Evolutionary conservation across 2,113 vertebrate species (phyloP), one percentile per base, ranked within the genome.

Genomic region (Eretmochelys imbricata): DNA sequence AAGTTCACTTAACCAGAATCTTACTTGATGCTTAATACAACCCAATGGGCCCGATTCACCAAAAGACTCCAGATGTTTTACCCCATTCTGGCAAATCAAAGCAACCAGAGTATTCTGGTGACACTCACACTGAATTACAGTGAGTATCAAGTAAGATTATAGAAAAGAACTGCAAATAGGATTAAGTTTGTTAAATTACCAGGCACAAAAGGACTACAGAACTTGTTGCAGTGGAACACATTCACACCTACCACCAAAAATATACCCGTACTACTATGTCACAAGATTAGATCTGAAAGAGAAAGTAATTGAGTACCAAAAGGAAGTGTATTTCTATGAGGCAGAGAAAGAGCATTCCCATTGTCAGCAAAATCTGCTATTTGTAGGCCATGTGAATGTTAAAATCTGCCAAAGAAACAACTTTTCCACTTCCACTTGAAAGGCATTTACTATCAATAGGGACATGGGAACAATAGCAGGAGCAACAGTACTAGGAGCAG

Each of bases 111-210:
- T 1, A 0, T 12, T 90, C 29, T 31, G 57, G 25, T 46, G 13
- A 38, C 59, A 65, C 20, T 79, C 78, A 17, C 1, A 2, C 31
- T 9, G 10, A 85, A 53, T 16, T 46, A 3, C n/a, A 49, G 0
- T 79, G 29, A 50, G n/a, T 49, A 92, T 55, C 13, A 75, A 48
- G 10, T 0, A 0, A 87, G 29, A 49, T 4, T 19, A 69, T 5
- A 25, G 10, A 0, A 0, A 85, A 81, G 4, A 42, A n/a, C 19
- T 78, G 16, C 14, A 4, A 46, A 59, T 48, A 65, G 59, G 31
- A 20, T 8, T 80, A 7, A 31, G 57, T 1, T 0, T 59, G 25
- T 84, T 16, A 25, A 19, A 4, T 0, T 35, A 53, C 38, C 3
- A 14, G 50, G 51, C 17, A 25, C 25, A 55, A 53, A 81, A 49